Evolutionary conservation across 2,797 vertebrate species (phyloP), one percentile per base, ranked within the genome.

Genomic region (Gymnocypris eckloni): DNA sequence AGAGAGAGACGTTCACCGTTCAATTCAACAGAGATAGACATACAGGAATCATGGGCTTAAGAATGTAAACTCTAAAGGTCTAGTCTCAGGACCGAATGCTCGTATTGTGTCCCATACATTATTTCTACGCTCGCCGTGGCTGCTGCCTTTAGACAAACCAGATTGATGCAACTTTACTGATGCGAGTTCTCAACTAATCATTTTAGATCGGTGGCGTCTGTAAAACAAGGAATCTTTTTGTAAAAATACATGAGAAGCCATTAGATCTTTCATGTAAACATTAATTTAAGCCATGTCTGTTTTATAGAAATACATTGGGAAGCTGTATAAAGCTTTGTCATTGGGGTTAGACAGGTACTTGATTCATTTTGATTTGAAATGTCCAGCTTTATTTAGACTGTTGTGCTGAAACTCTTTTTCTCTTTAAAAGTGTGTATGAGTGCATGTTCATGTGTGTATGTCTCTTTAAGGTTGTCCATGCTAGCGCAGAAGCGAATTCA

Each of bases 201-300:
- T 85, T 91, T 75, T 67, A 82, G 86, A 90, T 90, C 88, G 81
- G 88, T 91, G 69, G 86, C 84, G 69, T 90, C 82, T 85, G 83
- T 84, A 79, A 87, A 86, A 81, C 88, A 45, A 80, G 83, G 89
- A 43, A 81, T 83, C 78, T 85, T 87, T 93, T 94, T 93, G 92
- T 93, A 91, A 92, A 89, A 77, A 61, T 88, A 87, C 91, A 92
- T 78, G 87, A 84, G 81, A 90, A 88, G 90, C 88, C 91, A 88
- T 94, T 93, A 92, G 91, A 87, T 89, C 88, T 91, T 87, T 93
- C 91, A 85, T 91, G 91, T 92, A 92, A 91, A 86, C 87, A 15
- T 92, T 93, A 91, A 94, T 95, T 94, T 93, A 94, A 94, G 91
- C 90, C 92, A 94, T 95, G 93, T 93, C 88, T 94, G 89, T 95